A percentile compares a stretch with the other conserved stretches of the same genome.
Conservation (phyloP, 2,113 vertebrate genomes). For the Perca schrenkii region DNA sequence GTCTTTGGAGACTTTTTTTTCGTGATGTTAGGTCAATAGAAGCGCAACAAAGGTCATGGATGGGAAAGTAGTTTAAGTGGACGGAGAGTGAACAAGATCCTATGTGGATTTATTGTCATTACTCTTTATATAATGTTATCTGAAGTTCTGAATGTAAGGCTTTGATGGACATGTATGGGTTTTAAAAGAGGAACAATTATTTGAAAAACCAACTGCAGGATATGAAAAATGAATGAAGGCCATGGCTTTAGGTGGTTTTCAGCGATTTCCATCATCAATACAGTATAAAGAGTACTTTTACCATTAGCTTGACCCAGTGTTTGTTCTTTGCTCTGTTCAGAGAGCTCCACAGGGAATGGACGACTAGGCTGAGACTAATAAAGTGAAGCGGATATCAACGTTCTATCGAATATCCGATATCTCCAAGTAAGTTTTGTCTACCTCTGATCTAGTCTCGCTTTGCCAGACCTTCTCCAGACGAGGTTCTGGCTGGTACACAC, state of each 20-base stretch:
- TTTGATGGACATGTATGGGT: no score
- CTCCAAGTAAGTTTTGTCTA: background rate
- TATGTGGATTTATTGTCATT: background rate
- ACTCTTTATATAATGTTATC: no score
- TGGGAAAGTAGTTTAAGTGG: no score
- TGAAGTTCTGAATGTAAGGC: no score
- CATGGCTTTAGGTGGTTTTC: constrained; percentile 1
- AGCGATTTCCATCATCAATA: background rate
- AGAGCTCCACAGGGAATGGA: constrained; percentile 22
- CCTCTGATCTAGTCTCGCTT: background rate
- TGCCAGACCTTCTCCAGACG: no score
- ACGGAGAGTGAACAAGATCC: no score
- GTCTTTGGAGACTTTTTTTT: no score
- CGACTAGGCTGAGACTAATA: constrained; percentile 28
- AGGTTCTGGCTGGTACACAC: no score
- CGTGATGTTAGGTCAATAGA: no score
- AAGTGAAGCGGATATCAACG: constrained; percentile 12
- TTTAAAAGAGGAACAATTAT: background rate
- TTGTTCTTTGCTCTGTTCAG: constrained; percentile 22
- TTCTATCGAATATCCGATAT: background rate
- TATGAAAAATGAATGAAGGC: background rate
- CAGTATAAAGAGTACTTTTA: background rate
- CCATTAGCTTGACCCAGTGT: constrained; percentile 14
- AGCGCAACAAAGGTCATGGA: no score
- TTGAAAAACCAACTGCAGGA: no score